Percentiles rank a stretch among this genome's conserved stretches.
Conservation (phyloP, 2,797 vertebrate species). For the Hippoglossus hippoglossus region DNA sequence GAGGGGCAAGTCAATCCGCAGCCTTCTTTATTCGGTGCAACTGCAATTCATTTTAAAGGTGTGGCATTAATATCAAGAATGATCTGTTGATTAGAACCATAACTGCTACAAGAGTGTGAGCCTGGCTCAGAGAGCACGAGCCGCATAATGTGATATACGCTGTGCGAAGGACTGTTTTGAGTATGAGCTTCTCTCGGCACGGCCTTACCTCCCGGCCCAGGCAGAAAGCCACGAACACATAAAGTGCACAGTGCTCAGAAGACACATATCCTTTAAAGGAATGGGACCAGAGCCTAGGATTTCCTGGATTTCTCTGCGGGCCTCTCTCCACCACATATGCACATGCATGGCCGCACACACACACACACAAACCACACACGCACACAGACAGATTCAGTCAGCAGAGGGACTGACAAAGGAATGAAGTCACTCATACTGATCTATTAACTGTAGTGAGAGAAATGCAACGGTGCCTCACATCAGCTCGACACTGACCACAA, state of each 20-base stretch:
- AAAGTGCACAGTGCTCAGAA: constrained; percentile 66
- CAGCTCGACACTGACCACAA: constrained; percentile 48
- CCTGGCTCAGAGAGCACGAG: constrained; percentile 40
- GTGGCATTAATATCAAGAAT: constrained; percentile 64
- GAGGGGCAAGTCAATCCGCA: constrained; percentile 26
- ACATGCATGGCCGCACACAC: constrained; percentile 36
- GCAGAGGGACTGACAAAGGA: constrained; percentile 70
- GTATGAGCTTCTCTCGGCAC: constrained; percentile 39
- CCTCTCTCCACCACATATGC: constrained; percentile 43
- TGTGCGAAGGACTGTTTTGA: constrained; percentile 29
- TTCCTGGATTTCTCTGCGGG: constrained; percentile 69
- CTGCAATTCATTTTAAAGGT: constrained; percentile 66
- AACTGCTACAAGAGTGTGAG: constrained; percentile 59
- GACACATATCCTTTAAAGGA: constrained; percentile 71
- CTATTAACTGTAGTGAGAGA: constrained; percentile 78
- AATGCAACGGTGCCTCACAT: constrained; percentile 33
- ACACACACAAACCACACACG: constrained; percentile 51
- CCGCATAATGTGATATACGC: constrained; percentile 65
- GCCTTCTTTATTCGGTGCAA: constrained; percentile 55
- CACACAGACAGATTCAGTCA: constrained; percentile 82
- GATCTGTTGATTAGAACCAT: constrained; percentile 76
- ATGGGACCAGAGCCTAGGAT: constrained; percentile 69
- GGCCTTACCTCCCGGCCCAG: constrained; percentile 45
- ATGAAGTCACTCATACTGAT: constrained; percentile 79
- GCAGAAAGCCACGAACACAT: constrained; percentile 49